A percentile compares a stretch with the other conserved stretches of the same genome.
These are phyloP conservation scores for Saiga tatarica DNA, from an alignment of 2,113 vertebrate genomes.

Conservation along the genomic window DNA sequence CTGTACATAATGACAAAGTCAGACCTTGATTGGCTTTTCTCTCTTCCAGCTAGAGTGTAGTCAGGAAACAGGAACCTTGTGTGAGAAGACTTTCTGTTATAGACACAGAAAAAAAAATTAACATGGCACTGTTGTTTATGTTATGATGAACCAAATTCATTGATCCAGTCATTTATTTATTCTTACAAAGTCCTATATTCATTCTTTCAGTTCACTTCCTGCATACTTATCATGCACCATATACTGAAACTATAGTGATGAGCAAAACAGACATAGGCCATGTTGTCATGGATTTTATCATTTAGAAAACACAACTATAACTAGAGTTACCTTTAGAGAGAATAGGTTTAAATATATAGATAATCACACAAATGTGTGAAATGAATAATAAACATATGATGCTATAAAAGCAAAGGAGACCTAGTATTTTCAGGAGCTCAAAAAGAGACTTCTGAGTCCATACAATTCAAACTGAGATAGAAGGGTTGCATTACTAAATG, in stretches of 20 bases:
- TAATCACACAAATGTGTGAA: neutral
- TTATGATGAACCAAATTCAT: neutral
- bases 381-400: neutral
- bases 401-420: neutral
- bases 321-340: neutral
- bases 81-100: neutral
- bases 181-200: neutral
- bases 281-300: neutral
- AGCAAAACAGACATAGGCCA: neutral
- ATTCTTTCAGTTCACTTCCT: neutral
- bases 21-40: neutral
- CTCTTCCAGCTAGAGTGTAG: neutral
- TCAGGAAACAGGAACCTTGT: neutral
- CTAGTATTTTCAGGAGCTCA: neutral
- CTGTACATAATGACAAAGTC: neutral
- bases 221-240: neutral
- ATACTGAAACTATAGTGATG: neutral
- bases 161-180: neutral
- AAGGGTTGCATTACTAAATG: neutral
- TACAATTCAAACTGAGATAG: neutral
- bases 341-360: neutral
- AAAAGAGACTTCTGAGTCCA: neutral
- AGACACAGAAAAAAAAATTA: neutral
- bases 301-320: neutral
- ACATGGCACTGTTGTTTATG: neutral